phyloP scores from a whole-genome alignment of 2,888 invertebrate genomes.

The Noctua comes region DNA sequence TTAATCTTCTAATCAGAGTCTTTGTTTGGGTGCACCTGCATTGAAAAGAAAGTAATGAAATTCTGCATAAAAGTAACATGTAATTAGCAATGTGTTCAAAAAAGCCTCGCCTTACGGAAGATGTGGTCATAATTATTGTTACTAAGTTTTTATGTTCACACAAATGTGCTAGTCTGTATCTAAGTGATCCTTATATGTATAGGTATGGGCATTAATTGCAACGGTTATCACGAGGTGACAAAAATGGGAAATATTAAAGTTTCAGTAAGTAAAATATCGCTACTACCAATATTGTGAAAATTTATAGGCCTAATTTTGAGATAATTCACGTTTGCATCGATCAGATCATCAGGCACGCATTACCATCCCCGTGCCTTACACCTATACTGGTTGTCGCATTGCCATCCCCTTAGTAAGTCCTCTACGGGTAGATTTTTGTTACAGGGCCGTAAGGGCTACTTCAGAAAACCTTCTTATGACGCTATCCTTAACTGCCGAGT shows the following conservation, averaged over 20 bases:
- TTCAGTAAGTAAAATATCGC: constrained; percentile 19
- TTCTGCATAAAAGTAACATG: constrained; percentile 33
- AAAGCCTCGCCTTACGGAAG: background rate
- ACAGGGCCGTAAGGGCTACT: background rate
- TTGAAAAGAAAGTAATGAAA: constrained; percentile 38
- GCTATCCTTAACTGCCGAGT: background rate
- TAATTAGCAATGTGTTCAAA: constrained; percentile 34
- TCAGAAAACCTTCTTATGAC: background rate
- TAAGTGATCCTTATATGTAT: background rate
- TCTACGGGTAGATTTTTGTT: background rate
- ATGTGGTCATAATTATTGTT: constrained; percentile 1
- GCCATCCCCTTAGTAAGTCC: background rate
- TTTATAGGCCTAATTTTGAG: background rate
- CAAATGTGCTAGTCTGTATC: background rate
- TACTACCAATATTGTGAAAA: background rate
- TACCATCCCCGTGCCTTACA: background rate
- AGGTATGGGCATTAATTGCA: background rate
- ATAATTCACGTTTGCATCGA: background rate
- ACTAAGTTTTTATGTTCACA: background rate
- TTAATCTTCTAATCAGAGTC: background rate
- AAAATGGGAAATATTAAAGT: constrained; percentile 15
- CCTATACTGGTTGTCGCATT: background rate
- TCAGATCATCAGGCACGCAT: background rate
- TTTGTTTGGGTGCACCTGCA: constrained; percentile 23
- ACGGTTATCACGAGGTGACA: background rate